Percentiles rank a stretch among this genome's conserved stretches.
Conservation (phyloP, 2,113 vertebrate genomes). For the Oreochromis aureus region DNA sequence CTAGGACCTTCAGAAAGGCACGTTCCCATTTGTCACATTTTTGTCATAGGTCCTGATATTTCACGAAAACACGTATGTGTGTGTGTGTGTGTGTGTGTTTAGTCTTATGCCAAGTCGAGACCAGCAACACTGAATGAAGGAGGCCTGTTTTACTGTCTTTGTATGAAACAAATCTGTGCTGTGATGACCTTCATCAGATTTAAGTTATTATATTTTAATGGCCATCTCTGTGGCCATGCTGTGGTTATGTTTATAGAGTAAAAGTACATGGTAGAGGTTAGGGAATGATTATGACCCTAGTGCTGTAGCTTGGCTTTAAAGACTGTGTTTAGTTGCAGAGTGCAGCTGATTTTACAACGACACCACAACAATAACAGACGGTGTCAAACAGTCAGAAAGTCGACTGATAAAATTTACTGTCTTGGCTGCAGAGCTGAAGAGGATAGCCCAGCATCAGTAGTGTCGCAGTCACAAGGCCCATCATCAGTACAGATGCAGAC, state of each 20-base stretch:
- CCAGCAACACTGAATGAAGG: neutral
- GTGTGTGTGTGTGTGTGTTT: neutral
- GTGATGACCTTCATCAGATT: neutral
- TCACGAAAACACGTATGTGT: too few relatives aligned
- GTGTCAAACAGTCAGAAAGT: neutral
- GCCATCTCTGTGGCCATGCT: neutral
- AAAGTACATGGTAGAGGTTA: neutral
- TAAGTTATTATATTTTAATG: neutral
- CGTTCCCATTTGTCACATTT: too few relatives aligned
- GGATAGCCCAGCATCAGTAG: neutral
- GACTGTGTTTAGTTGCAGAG: neutral
- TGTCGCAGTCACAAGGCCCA: neutral
- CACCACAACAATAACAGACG: neutral
- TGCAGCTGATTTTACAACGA: neutral
- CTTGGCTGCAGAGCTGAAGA: neutral
- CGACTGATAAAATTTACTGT: neutral
- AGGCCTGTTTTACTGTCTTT: neutral
- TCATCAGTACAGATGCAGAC: neutral
- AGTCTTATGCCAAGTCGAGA: neutral
- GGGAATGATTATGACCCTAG: neutral
- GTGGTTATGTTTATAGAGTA: neutral
- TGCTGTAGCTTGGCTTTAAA: neutral
- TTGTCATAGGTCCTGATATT: too few relatives aligned
- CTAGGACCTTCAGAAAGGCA: too few relatives aligned
- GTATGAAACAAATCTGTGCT: neutral